Conservation (phyloP, 2,888 invertebrate species). For the Nezara viridula region DNA sequence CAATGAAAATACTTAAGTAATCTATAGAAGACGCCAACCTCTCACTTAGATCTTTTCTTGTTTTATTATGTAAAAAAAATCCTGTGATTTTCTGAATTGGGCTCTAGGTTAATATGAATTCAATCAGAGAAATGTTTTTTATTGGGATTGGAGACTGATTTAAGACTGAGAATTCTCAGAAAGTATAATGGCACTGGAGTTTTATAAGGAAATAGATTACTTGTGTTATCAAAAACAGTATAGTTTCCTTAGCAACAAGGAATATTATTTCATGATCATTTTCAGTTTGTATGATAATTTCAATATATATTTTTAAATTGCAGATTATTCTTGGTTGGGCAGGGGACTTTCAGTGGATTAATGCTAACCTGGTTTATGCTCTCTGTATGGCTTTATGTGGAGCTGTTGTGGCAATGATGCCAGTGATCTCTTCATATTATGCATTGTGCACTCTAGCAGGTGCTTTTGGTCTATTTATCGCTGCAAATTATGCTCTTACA, state of each 20-base stretch:
- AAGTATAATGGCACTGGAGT: too few species aligned
- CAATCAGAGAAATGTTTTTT: too few species aligned
- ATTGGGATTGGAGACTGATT: too few species aligned
- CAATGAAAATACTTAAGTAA: too few species aligned
- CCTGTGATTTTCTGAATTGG: too few species aligned
- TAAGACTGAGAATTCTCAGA: too few species aligned
- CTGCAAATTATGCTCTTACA: slow-evolving; percentile 92
- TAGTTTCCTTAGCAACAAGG: not conserved
- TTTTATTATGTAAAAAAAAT: too few species aligned
- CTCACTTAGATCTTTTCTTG: too few species aligned
- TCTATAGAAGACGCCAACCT: too few species aligned
- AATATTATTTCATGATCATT: not conserved
- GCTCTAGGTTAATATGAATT: too few species aligned
- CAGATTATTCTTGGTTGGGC: slow-evolving; percentile 88
- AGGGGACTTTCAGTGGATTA: slow-evolving; percentile 85
- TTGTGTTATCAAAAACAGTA: not conserved
- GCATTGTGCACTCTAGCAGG: slow-evolving; percentile 78
- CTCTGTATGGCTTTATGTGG: slow-evolving; percentile 83
- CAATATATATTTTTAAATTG: not conserved
- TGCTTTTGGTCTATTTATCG: slow-evolving; percentile 90
- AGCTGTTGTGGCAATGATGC: slow-evolving; percentile 77
- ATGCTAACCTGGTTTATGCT: slow-evolving; percentile 85
- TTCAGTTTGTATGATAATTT: not conserved
- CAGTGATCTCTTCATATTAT: slow-evolving; percentile 75
- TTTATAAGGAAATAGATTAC: too few species aligned